Evolutionary conservation across 2,888 invertebrate species (phyloP).

Genomic region (Spilosoma lubricipeda): DNA sequence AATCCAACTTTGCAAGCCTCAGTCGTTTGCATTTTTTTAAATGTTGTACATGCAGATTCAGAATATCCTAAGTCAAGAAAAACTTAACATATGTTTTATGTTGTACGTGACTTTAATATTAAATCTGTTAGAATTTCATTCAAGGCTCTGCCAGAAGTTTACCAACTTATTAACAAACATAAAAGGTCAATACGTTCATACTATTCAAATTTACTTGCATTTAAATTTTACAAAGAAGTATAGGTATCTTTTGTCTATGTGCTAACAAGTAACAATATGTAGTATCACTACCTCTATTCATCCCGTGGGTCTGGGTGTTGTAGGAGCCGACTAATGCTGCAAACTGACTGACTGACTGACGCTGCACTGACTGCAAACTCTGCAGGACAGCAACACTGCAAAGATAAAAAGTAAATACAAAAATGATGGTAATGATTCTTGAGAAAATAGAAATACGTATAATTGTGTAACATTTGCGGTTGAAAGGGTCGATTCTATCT

Average conservation of each 20-base stretch:
- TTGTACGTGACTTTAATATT: not conserved
- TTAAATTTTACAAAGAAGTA: not conserved
- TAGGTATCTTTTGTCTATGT: no score
- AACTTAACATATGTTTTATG: not conserved
- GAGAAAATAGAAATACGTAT: constrained; percentile 34
- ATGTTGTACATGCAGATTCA: no score
- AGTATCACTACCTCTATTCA: no score
- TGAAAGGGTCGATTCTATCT: constrained; percentile 18
- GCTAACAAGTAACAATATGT: no score
- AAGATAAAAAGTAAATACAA: not conserved
- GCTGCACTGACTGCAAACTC: no score
- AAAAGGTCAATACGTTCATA: not conserved
- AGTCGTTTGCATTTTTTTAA: no score
- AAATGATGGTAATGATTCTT: constrained; percentile 20
- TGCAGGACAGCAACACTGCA: no score
- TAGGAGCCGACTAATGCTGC: no score
- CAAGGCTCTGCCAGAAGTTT: not conserved
- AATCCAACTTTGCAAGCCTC: no score
- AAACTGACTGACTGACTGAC: no score
- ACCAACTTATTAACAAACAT: not conserved
- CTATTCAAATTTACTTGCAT: not conserved
- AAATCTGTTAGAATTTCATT: not conserved
- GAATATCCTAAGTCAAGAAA: no score
- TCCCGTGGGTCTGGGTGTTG: no score
- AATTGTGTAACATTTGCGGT: constrained; percentile 39